These are phyloP conservation scores for Corynorhinus townsendii DNA, from an alignment of 2,113 vertebrate genomes.

Conservation along the genomic window DNA sequence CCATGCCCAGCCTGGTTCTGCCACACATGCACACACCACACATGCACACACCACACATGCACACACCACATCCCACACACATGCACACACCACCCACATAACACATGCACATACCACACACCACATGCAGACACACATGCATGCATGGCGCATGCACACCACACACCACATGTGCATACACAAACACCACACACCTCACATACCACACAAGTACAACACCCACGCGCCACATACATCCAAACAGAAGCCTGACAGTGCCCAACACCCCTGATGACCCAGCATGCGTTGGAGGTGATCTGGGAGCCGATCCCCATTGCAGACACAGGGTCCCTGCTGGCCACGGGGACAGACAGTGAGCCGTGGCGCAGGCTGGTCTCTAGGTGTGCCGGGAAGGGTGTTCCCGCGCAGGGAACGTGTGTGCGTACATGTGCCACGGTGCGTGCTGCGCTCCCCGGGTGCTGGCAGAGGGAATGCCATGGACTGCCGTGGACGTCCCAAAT, in stretches of 20 bases:
- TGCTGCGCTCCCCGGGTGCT: fast-evolving
- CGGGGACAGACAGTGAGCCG: fast-evolving
- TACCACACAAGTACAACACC: fast-evolving
- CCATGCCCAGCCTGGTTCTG: too few species aligned
- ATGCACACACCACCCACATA: not conserved
- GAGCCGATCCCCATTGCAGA: too few species aligned
- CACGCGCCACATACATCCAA: not conserved
- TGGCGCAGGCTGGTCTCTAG: not conserved
- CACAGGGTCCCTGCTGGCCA: not conserved
- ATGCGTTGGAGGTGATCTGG: too few species aligned
- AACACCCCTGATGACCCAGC: not conserved
- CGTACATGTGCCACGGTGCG: fast-evolving
- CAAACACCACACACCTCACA: not conserved
- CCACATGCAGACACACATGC: not conserved
- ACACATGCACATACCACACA: too few species aligned
- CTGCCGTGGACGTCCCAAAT: fast-evolving
- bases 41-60: not conserved
- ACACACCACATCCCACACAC: too few species aligned
- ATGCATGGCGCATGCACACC: not conserved
- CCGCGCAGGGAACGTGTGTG: fast-evolving
- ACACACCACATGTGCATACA: not conserved
- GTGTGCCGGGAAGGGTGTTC: fast-evolving
- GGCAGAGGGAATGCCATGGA: fast-evolving
- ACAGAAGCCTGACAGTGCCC: not conserved
- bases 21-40: not conserved